Percentiles rank a stretch among this genome's conserved stretches.
Evolutionary conservation across 2,888 invertebrate species (phyloP).

Genomic region (Tetropium fuscum): DNA sequence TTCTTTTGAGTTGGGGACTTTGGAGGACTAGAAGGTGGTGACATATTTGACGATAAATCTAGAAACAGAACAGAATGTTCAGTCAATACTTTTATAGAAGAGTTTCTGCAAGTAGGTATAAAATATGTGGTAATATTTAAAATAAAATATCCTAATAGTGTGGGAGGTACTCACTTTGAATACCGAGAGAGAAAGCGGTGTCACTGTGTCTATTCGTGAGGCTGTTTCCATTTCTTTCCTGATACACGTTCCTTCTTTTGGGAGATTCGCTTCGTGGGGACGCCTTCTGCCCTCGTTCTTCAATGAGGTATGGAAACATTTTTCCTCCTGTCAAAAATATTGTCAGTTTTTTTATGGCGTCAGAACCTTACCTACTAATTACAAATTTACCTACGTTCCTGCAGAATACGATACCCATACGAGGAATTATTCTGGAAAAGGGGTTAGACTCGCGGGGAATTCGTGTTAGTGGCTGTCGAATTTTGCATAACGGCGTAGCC

Average conservation of each 20-base stretch:
- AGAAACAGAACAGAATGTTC: conserved; percentile 13
- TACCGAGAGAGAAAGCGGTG: conserved; percentile 41
- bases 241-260: conserved; percentile 37
- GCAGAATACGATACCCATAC: not conserved
- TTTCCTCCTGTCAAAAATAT: conserved; percentile 57
- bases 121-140: not conserved
- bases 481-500: conserved; percentile 11
- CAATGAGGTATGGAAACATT: conserved; percentile 58
- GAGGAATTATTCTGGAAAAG: not conserved
- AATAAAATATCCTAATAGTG: too few species aligned
- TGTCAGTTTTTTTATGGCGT: conserved; percentile 38
- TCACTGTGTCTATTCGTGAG: conserved; percentile 32
- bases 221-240: conserved; percentile 29
- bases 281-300: conserved; percentile 48
- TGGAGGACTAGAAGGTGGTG: conserved; percentile 49
- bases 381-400: not conserved
- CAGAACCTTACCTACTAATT: conserved; percentile 15
- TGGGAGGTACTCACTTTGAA: conserved; percentile 44
- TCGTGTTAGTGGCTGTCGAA: not conserved
- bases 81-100: too few species aligned
- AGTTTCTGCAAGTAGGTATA: too few species aligned
- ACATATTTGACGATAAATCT: conserved; percentile 35
- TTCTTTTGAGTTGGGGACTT: conserved; percentile 50
- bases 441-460: not conserved
- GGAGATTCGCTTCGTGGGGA: conserved; percentile 41